These are phyloP conservation scores for Solenopsis fugax DNA, from an alignment of 1,140 invertebrate genomes.

Conservation along the genomic window DNA sequence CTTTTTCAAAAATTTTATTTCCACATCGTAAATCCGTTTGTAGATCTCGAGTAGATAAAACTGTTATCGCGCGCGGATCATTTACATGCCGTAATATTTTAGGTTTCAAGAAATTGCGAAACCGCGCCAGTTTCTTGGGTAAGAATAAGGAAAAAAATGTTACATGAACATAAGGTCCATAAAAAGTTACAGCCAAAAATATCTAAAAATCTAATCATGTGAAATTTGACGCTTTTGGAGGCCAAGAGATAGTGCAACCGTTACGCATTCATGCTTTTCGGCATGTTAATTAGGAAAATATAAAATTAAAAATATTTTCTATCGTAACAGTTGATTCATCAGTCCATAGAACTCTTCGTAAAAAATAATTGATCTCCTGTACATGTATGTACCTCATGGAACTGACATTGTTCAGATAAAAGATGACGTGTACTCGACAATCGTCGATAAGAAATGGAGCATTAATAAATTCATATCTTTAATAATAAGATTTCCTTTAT, in stretches of 20 bases:
- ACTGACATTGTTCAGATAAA: neutral
- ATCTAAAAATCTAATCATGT: neutral
- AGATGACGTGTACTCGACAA: neutral
- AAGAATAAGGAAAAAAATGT: neutral
- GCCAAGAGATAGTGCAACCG: too few relatives aligned
- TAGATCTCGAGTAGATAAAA: neutral
- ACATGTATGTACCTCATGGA: too few relatives aligned
- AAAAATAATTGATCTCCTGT: neutral
- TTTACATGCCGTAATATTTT: neutral
- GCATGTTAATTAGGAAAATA: neutral
- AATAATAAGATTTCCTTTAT: neutral
- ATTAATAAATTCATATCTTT: neutral
- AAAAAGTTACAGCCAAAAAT: neutral
- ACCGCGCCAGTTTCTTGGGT: neutral
- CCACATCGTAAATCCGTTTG: neutral
- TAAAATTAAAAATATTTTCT: neutral
- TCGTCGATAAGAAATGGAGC: neutral
- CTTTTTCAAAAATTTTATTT: conserved; percentile 7
- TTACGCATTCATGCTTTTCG: too few relatives aligned
- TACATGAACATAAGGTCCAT: neutral
- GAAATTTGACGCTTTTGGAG: neutral
- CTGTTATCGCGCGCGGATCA: neutral
- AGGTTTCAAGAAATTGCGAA: neutral
- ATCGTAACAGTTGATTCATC: neutral
- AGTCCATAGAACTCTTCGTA: neutral